These are phyloP conservation scores for Taeniopygia guttata DNA, from an alignment of 2,797 vertebrate genomes.

Conservation along the genomic window DNA sequence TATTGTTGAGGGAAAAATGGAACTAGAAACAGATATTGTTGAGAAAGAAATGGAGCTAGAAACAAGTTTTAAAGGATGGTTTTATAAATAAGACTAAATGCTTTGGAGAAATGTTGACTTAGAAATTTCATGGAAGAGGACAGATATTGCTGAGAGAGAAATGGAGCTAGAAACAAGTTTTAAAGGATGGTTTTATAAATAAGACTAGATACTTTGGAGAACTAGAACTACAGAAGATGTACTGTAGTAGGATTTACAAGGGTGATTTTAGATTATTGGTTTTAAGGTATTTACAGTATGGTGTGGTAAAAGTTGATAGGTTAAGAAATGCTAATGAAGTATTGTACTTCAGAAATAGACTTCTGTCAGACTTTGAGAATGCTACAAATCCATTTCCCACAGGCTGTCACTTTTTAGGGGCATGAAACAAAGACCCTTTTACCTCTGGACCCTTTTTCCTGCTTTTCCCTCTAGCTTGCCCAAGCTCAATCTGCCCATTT, in stretches of 20 bases:
- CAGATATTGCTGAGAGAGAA: too few species aligned
- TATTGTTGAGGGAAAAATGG: background rate
- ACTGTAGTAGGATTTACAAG: background rate
- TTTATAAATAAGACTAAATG: background rate
- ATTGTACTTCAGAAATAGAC: background rate
- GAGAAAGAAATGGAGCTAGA: background rate
- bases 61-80: background rate
- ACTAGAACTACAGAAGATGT: background rate
- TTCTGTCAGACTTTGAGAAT: background rate
- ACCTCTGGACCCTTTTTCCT: background rate
- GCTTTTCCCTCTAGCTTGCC: background rate
- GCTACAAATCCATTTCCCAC: background rate
- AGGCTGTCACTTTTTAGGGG: background rate
- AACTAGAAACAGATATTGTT: background rate
- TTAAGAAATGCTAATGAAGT: background rate
- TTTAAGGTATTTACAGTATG: background rate
- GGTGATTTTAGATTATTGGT: background rate
- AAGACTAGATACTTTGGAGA: background rate
- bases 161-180: background rate
- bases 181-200: background rate
- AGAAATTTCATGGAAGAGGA: too few species aligned
- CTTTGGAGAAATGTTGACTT: background rate
- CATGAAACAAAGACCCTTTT: fast-evolving
- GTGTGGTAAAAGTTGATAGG: background rate
- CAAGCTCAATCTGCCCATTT: background rate